These are phyloP conservation scores for Yponomeuta plumbellus DNA, from an alignment of 2,888 invertebrate species.

Conservation along the genomic window DNA sequence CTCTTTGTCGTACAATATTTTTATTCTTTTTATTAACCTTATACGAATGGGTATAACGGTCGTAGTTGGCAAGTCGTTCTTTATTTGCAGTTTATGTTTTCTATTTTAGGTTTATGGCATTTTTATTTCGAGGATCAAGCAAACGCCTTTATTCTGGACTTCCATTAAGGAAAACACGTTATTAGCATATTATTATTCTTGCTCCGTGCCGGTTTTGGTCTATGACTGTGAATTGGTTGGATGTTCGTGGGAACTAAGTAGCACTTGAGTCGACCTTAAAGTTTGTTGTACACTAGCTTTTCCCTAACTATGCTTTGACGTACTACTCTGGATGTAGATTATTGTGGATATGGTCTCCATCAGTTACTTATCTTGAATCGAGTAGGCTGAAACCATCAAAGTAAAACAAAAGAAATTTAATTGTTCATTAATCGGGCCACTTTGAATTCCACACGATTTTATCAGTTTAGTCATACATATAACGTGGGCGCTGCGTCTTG, in stretches of 20 bases:
- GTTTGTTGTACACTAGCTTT: background rate
- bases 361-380: background rate
- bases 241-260: constrained; percentile 19
- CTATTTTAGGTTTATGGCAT: background rate
- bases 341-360: background rate
- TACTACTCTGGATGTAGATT: background rate
- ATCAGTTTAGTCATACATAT: constrained; percentile 56
- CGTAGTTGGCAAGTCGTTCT: background rate
- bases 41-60: constrained; percentile 4
- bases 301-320: background rate
- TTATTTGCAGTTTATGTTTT: background rate
- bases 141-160: background rate
- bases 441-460: constrained; percentile 54
- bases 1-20: background rate
- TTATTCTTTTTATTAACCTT: background rate
- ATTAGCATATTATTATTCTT: background rate
- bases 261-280: background rate
- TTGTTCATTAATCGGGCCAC: constrained; percentile 35
- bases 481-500: constrained; percentile 41
- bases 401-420: background rate
- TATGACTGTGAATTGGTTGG: constrained; percentile 21
- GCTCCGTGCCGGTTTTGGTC: constrained; percentile 19
- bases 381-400: background rate
- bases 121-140: background rate
- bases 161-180: background rate